Evolutionary conservation across 2,888 invertebrate species (phyloP), one percentile per base, ranked within the genome.

Genomic region (Torymus tubicola): DNA sequence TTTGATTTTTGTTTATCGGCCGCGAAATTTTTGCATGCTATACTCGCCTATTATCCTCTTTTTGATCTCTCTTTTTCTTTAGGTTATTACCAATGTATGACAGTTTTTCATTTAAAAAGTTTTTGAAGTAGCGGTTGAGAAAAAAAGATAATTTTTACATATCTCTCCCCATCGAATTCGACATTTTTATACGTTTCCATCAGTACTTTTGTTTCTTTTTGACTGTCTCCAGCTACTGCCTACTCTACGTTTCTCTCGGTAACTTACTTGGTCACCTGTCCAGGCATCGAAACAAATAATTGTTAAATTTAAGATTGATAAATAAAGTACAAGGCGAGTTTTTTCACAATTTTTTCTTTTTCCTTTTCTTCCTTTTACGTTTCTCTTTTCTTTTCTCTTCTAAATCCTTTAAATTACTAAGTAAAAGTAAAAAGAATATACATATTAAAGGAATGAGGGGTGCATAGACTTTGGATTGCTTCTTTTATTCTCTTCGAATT

Each of bases 11-110:
- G 24, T 55, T 18, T 53, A 18, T 52, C 21, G 42, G 52, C 50
- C 18, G 16, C 16, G 2, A 18, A 60, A 60, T 10, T 18, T 42
- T 16, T 52, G 53, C 53, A 58, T 58, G 18, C 12, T n/a, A 16
- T 12, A 31, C 24, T 13, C 50, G 16, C 50, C 42, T 42, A 8
- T 42, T 42, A 1, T 42, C 8, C 42, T 42, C 5, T 42, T 42
- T 58, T 12, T 18, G 18, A 24, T 75, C 68, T 60, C 68, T 75
- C 68, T 68, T 75, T 68, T 75, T 75, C 75, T 68, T 75, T 75
- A 16, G 68, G 60, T 61, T 68, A 63, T 42, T 50, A 31, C 10
- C 50, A 16, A 67, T 21, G 42, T 52, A 5, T 24, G 1, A 2
- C 11, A n/a, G 8, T 14, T n/a, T n/a, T n/a, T 64, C 2, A n/a